Evolutionary conservation across 1,140 invertebrate species (phyloP).

Genomic region (Drosophila pandora): DNA sequence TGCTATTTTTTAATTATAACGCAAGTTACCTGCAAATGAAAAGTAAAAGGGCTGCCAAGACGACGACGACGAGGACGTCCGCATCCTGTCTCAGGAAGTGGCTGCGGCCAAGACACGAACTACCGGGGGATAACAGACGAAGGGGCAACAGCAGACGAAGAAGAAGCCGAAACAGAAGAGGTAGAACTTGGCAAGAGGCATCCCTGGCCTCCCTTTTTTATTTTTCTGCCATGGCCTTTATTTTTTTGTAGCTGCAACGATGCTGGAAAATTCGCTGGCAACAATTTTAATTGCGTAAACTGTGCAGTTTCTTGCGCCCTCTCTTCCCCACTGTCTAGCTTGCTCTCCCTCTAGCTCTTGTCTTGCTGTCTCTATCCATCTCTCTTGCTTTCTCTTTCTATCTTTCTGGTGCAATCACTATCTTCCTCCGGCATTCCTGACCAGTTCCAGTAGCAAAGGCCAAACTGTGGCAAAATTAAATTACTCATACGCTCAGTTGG

Average conservation of each 20-base stretch:
- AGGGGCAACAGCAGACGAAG: background rate
- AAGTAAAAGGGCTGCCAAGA: slow-evolving; percentile 81
- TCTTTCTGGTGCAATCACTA: slow-evolving; percentile 17
- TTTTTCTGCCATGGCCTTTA: slow-evolving; percentile 26
- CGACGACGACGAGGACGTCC: slow-evolving; percentile 38
- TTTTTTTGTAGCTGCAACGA: slow-evolving; percentile 38
- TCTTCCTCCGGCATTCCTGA: slow-evolving; percentile 19
- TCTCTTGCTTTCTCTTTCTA: background rate
- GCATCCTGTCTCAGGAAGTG: slow-evolving; percentile 62
- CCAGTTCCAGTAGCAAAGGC: slow-evolving; percentile 65
- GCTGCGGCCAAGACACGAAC: slow-evolving; percentile 68
- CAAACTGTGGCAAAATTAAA: slow-evolving; percentile 78
- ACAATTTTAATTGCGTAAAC: slow-evolving; percentile 81
- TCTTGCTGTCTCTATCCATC: background rate
- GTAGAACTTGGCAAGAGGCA: slow-evolving; percentile 14
- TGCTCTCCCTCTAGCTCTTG: background rate
- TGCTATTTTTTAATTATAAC: slow-evolving; percentile 81
- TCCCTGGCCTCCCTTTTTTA: slow-evolving; percentile 6
- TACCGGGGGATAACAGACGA: background rate
- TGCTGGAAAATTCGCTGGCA: slow-evolving; percentile 72
- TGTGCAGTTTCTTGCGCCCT: slow-evolving; percentile 55
- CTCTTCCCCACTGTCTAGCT: slow-evolving; percentile 10
- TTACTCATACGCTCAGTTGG: slow-evolving; percentile 80
- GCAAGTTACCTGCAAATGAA: slow-evolving; percentile 79
- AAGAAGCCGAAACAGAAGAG: slow-evolving; percentile 11